These are phyloP conservation scores for Nomada lathburiana DNA, from an alignment of 2,888 invertebrate genomes.

Conservation along the genomic window DNA sequence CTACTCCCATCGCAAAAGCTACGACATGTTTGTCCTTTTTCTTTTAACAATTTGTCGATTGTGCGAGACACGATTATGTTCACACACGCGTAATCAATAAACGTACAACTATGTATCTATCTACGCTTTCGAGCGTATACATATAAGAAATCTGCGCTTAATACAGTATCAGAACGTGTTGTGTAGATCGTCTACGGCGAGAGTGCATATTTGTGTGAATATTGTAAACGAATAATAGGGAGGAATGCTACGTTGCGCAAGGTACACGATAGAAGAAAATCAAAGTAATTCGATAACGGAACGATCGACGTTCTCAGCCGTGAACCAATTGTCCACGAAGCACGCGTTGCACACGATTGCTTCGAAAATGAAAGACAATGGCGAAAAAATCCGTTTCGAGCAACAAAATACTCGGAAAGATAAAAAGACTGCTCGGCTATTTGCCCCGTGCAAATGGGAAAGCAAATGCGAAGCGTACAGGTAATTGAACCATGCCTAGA, in stretches of 20 bases:
- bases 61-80: background rate
- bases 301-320: constrained; percentile 9
- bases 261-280: constrained; percentile 50
- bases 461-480: constrained; percentile 71
- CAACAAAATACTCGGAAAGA: constrained; percentile 35
- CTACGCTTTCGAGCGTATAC: background rate
- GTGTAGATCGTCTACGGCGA: constrained; percentile 52
- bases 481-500: constrained; percentile 62
- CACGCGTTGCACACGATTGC: constrained; percentile 20
- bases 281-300: constrained; percentile 7
- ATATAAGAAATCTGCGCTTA: constrained; percentile 43
- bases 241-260: constrained; percentile 68
- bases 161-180: constrained; percentile 44
- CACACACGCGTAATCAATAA: constrained; percentile 27
- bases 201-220: constrained; percentile 63
- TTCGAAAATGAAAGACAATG: constrained; percentile 20
- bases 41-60: constrained; percentile 27
- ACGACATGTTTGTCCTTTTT: constrained; percentile 7
- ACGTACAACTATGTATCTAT: constrained; percentile 38
- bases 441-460: constrained; percentile 38
- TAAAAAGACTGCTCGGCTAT: constrained; percentile 58
- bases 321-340: constrained; percentile 5
- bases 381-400: constrained; percentile 5
- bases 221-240: constrained; percentile 53
- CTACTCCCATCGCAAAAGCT: constrained; percentile 58